Conservation (phyloP, 2,797 vertebrate genomes). For the Meda fulgida region DNA sequence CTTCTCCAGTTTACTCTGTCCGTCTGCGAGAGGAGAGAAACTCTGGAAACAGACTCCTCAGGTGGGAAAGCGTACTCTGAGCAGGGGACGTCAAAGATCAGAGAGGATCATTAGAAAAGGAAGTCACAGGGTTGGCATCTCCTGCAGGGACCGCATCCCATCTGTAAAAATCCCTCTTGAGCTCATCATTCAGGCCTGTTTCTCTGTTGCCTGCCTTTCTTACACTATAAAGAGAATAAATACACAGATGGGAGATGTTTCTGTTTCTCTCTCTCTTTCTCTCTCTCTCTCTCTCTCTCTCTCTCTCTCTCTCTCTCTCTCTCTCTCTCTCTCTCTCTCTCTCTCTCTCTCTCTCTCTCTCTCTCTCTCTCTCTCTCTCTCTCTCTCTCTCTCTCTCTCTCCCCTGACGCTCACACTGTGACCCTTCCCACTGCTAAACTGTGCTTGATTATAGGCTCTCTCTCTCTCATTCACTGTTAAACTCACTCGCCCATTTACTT, state of each 20-base stretch:
- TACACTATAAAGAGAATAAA: conserved; percentile 36
- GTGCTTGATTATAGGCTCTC: conserved; percentile 25
- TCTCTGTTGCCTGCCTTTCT: conserved; percentile 40
- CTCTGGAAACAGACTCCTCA: conserved; percentile 37
- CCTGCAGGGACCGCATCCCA: conserved; percentile 16
- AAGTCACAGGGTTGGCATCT: conserved; percentile 26
- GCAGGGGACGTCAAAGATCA: conserved; percentile 12
- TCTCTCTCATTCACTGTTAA: conserved; percentile 35
- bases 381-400: conserved; percentile 19
- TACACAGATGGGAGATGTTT: conserved; percentile 25
- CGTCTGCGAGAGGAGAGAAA: conserved; percentile 15
- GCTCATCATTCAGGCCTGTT: conserved; percentile 23
- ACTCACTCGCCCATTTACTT: conserved; percentile 28
- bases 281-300: conserved; percentile 26
- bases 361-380: conserved; percentile 22
- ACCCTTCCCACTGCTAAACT: conserved; percentile 47
- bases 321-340: conserved; percentile 22
- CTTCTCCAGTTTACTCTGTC: conserved; percentile 58
- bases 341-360: conserved; percentile 27
- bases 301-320: conserved; percentile 29
- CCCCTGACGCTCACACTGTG: conserved; percentile 41
- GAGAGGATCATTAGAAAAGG: conserved; percentile 37
- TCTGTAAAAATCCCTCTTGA: conserved; percentile 27
- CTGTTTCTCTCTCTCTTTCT: conserved; percentile 33
- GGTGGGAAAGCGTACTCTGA: conserved; percentile 32